A percentile compares a stretch with the other conserved stretches of the same genome.
These are phyloP conservation scores for Brevimyrus niger DNA, from an alignment of 2,113 vertebrate genomes.

Conservation along the genomic window DNA sequence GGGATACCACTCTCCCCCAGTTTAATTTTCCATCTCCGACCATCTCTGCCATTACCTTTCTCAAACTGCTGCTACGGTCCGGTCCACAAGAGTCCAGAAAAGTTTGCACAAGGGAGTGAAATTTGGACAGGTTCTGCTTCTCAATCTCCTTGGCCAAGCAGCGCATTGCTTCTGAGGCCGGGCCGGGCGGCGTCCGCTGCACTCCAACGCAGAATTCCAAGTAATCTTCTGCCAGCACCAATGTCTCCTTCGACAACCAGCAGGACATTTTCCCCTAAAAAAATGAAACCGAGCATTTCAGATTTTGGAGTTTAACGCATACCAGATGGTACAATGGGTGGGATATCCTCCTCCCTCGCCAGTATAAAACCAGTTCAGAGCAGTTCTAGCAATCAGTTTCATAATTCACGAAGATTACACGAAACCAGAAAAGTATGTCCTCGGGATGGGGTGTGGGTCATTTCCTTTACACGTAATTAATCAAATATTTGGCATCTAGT, in stretches of 20 bases:
- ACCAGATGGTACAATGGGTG: neutral
- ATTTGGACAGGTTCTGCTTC: constrained; percentile 44
- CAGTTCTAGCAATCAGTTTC: neutral
- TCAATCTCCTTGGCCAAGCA: constrained; percentile 53
- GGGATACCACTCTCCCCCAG: constrained; percentile 72
- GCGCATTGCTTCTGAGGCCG: constrained; percentile 61
- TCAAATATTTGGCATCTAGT: neutral
- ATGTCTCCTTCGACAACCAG: constrained; percentile 60
- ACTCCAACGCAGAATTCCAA: constrained; percentile 52
- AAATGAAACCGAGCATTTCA: neutral
- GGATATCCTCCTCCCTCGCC: neutral
- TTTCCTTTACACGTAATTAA: neutral
- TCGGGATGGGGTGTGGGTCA: neutral
- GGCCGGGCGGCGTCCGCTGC: constrained; percentile 55
- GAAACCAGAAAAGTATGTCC: neutral
- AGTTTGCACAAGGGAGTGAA: constrained; percentile 48
- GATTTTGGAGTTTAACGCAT: neutral
- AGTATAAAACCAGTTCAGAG: neutral
- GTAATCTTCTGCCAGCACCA: constrained; percentile 61
- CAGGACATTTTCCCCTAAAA: constrained; percentile 55
- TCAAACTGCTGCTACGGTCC: constrained; percentile 51
- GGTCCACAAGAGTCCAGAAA: constrained; percentile 51
- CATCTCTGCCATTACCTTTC: constrained; percentile 56
- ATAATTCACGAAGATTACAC: neutral
- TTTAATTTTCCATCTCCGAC: constrained; percentile 59